These are phyloP conservation scores for Eupleurogrammus muticus DNA, from an alignment of 2,797 vertebrate species.

Conservation along the genomic window DNA sequence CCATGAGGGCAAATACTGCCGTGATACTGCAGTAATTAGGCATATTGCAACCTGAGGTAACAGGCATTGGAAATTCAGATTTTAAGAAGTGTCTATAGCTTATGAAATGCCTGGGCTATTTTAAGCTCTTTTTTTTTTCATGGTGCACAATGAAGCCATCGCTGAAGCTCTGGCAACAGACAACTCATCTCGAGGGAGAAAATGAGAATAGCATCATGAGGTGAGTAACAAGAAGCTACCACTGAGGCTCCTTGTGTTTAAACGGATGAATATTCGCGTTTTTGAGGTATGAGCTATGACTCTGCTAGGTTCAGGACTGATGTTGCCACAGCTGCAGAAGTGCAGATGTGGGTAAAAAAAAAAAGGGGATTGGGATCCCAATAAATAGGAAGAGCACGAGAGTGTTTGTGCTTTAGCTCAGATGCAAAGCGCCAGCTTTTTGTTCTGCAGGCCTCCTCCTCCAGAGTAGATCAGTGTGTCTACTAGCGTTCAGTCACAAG, in stretches of 20 bases:
- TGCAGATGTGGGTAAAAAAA: neutral
- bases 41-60: conserved; percentile 64
- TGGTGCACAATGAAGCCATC: conserved; percentile 37
- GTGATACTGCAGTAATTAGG: conserved; percentile 64
- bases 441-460: conserved; percentile 29
- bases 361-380: neutral
- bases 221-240: conserved; percentile 42
- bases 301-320: conserved; percentile 6
- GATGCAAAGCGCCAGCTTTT: conserved; percentile 15
- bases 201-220: conserved; percentile 35
- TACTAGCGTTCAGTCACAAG: conserved; percentile 41
- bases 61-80: conserved; percentile 50
- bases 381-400: neutral
- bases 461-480: conserved; percentile 38
- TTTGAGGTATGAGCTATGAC: neutral
- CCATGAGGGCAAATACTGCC: conserved; percentile 52
- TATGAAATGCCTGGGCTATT: conserved; percentile 53
- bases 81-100: conserved; percentile 56
- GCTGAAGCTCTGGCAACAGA: conserved; percentile 17
- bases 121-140: conserved; percentile 38
- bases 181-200: conserved; percentile 30
- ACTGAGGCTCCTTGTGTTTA: conserved; percentile 21
- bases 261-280: conserved; percentile 43
- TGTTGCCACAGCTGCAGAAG: neutral
- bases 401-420: conserved; percentile 10